Evolutionary conservation across 2,797 vertebrate species (phyloP), one percentile per base, ranked within the genome.

Genomic region (Enteromius fasciolatus): DNA sequence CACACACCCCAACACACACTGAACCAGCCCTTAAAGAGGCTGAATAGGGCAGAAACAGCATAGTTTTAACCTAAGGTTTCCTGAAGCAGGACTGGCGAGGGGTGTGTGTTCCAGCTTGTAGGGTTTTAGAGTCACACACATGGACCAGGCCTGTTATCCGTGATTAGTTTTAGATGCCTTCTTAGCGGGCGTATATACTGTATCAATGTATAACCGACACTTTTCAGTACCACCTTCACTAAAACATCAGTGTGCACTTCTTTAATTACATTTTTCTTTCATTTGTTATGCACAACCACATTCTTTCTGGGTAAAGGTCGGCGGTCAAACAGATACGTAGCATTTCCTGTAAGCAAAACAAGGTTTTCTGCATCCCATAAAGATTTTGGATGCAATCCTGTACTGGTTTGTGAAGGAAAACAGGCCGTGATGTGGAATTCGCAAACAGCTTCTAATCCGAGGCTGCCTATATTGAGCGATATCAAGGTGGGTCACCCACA

Each of bases 191-290:
- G 68, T 78, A 79, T 87, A 86, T 85, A 88, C 89, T 61, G 87
- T 91, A 89, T 91, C 87, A 78, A 82, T 91, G 91, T 91, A 89
- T 92, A 93, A 92, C 89, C 88, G 69, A 89, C 88, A 80, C 88
- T 90, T 90, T 88, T 82, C 75, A 86, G 85, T 89, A 82, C 80
- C 87, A 54, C 76, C 52, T 39, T 85, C 79, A 85, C 87, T 86
- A 88, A 82, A 82, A 59, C 67, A 57, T 68, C 66, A 70, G 12
- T 41, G 70, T 39, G 33, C 68, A 54, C 20, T 59, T 77, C 73
- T 48, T 50, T 59, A 23, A 72, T 52, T 31, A 18, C 33, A 18
- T 76, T 80, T 79, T 59, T n/a, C n/a, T 64, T 68, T 69, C 50
- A 69, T 50, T 57, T 14, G 5, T 57, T 76, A 68, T 54, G 46